Percentiles rank a stretch among this genome's conserved stretches.
phyloP scores from a whole-genome alignment of 2,113 vertebrate species.

The Empidonax alnorum region DNA sequence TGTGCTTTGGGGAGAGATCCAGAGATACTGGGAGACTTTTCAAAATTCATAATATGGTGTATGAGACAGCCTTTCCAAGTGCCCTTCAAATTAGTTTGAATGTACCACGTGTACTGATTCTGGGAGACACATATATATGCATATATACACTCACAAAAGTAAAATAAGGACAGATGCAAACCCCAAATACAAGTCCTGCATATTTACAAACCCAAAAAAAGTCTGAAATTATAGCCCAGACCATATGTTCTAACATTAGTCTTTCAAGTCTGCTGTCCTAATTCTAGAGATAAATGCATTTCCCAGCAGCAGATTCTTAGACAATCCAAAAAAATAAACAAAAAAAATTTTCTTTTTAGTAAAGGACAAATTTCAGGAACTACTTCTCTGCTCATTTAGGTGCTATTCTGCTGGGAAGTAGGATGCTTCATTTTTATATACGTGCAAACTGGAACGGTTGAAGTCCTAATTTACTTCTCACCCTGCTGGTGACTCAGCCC shows the following conservation, averaged over 20 bases:
- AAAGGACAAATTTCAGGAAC: neutral
- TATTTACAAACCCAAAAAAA: neutral
- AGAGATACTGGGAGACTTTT: neutral
- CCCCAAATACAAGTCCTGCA: neutral
- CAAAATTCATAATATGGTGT: neutral
- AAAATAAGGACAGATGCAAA: neutral
- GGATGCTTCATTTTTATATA: neutral
- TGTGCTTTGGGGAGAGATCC: neutral
- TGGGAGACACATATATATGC: accelerated
- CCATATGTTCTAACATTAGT: neutral
- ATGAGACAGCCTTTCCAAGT: neutral
- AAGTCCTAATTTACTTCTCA: slow-evolving; percentile 23
- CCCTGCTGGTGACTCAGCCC: slow-evolving; percentile 52
- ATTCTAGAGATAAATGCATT: neutral
- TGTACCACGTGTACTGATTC: neutral
- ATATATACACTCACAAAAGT: accelerated
- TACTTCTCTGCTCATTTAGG: neutral
- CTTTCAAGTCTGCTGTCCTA: neutral
- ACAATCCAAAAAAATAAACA: neutral
- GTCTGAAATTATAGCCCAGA: neutral
- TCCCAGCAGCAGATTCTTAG: slow-evolving; percentile 13
- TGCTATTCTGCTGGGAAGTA: neutral
- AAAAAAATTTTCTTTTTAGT: neutral
- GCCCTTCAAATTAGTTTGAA: neutral
- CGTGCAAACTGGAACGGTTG: neutral